phyloP scores from a whole-genome alignment of 2,113 vertebrate species.

The Pygoscelis adeliae region DNA sequence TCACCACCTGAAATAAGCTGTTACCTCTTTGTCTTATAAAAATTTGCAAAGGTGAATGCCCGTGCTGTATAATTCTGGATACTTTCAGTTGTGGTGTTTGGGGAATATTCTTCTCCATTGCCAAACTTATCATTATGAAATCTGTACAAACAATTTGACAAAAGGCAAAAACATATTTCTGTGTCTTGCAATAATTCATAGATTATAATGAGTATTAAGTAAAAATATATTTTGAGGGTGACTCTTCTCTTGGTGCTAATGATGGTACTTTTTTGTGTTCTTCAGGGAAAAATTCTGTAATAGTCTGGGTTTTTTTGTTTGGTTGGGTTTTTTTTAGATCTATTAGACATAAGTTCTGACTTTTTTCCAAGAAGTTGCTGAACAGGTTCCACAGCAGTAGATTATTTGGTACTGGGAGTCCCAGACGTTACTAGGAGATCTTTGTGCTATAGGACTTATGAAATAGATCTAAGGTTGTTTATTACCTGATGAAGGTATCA shows the following conservation, averaged over 20 bases:
- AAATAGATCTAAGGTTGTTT: not conserved
- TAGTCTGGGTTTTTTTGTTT: not conserved
- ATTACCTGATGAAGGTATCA: not conserved
- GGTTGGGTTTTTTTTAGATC: not conserved
- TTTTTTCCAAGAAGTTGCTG: not conserved
- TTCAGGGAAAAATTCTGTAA: not conserved
- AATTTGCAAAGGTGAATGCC: not conserved
- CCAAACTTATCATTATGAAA: not conserved
- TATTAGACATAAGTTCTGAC: not conserved
- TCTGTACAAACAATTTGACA: not conserved
- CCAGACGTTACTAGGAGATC: not conserved
- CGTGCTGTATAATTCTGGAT: not conserved
- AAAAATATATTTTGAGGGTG: rapidly evolving
- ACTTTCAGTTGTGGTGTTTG: not conserved
- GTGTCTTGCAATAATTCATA: not conserved
- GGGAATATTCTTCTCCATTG: not conserved
- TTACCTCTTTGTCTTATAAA: not conserved
- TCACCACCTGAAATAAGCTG: not conserved
- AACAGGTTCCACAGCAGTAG: not conserved
- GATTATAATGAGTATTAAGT: not conserved
- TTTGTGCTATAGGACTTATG: not conserved
- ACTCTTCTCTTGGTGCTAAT: not conserved
- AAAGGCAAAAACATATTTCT: not conserved
- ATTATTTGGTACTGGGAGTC: not conserved
- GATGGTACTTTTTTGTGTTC: not conserved